Base-by-base conservation (phyloP, 2,113 vertebrate genomes). In the Herpetotheres cachinnans region DNA sequence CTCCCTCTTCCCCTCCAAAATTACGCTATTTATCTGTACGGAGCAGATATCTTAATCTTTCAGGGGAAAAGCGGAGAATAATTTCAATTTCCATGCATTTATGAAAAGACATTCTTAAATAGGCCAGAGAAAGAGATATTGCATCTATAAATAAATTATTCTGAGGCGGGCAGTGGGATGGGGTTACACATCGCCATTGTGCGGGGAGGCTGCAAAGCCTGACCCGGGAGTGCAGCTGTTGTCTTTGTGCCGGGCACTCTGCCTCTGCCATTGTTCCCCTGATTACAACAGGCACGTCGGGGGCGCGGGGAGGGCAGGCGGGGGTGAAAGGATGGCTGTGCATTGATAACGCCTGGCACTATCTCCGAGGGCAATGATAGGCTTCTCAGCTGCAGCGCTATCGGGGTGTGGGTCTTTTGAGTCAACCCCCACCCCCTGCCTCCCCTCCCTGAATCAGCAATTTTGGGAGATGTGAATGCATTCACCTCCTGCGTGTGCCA, bases 141-240 rank as follows among this genome's bases (percentile, higher is more conserved):
- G 94, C 96, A 97, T 98, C 97, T 97, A 98, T 98, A 98, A 99
- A 98, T 98, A 98, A 98, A 98, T 98, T 96, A 98, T 97, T 97
- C 90, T 65, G 70, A 94, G 97, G 97, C 92, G 93, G 74, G 81
- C 78, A 70, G 88, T 21, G 91, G 90, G 96, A 94, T 98, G 97
- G 96, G 97, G 97, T 98, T 98, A 96, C 97, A 97, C 97, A 92
- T 42, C 3, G 40, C 93, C 96, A 97, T 98, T 98, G 97, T 98
- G 88, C 63, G 16, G 94, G 63, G 67, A 73, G 94, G 93, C 96
- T 95, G 96, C 96, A 49, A 77, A 94, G 96, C 70, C 97, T 79
- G 89, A 96, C 97, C 96, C 90, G 84, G 94, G 94, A 74, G 82
- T 89, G 97, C 99, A 99, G 98, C 98, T 99, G 99, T 99, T 96